Evolutionary conservation across 2,797 vertebrate genomes (phyloP).

Genomic region (Prunella strophiata): DNA sequence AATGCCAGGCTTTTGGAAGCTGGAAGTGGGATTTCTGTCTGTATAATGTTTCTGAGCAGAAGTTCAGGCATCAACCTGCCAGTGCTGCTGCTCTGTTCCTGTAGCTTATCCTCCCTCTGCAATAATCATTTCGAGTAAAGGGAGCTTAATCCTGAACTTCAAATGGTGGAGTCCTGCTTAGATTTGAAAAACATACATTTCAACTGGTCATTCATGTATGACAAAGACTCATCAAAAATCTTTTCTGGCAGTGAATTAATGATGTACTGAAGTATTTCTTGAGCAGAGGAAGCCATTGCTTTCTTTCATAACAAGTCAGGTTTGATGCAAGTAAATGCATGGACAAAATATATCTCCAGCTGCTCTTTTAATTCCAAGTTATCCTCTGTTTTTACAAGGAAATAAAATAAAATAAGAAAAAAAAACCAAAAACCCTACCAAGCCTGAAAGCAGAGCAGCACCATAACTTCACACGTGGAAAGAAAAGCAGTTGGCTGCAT

Average conservation of each 20-base stretch:
- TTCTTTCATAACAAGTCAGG: constrained; percentile 10
- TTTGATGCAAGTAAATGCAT: background rate
- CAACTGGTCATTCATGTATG: background rate
- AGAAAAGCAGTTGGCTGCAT: background rate
- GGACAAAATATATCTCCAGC: background rate
- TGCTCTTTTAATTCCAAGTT: background rate
- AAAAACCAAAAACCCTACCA: background rate
- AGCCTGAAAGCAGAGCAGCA: background rate
- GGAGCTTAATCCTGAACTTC: background rate
- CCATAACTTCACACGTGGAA: background rate
- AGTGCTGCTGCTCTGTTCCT: background rate
- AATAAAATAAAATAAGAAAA: background rate
- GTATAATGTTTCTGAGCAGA: background rate
- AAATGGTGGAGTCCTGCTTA: background rate
- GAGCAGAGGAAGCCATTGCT: background rate
- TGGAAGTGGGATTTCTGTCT: background rate
- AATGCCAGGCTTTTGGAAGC: background rate
- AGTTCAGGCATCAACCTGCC: background rate
- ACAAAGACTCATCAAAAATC: background rate
- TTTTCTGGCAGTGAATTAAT: background rate
- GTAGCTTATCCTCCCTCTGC: background rate
- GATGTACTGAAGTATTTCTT: background rate
- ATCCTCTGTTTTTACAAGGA: background rate
- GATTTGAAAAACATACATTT: background rate
- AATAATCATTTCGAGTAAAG: background rate